Conservation (phyloP, 2,888 invertebrate species). For the Ischnura elegans region DNA sequence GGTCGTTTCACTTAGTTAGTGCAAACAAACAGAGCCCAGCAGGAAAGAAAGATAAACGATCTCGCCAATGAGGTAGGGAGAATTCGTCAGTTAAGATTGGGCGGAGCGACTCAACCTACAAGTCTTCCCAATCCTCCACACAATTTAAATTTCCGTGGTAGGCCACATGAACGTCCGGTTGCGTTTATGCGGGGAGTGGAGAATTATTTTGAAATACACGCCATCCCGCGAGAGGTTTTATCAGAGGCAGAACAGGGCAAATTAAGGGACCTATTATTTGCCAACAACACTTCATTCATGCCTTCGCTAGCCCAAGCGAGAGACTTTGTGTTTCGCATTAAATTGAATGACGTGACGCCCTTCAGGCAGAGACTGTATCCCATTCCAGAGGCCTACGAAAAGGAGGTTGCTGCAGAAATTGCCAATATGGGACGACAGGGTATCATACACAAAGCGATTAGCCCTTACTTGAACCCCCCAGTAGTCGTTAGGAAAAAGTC, state of each 20-base stretch:
- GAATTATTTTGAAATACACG: background rate
- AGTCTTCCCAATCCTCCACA: background rate
- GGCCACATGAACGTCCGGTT: background rate
- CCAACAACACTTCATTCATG: background rate
- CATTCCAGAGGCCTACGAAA: background rate
- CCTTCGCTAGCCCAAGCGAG: too few relatives aligned
- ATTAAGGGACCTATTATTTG: background rate
- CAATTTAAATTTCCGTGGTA: background rate
- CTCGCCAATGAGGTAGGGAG: too few relatives aligned
- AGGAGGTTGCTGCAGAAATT: background rate
- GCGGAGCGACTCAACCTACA: background rate
- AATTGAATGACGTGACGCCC: background rate
- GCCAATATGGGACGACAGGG: conserved; percentile 37
- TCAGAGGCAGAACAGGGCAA: background rate
- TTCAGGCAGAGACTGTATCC: background rate
- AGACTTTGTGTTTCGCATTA: background rate
- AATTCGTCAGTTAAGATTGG: too few relatives aligned
- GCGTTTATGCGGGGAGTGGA: background rate
- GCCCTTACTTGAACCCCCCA: conserved; percentile 61
- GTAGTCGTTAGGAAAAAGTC: conserved; percentile 63
- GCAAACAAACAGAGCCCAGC: too few relatives aligned
- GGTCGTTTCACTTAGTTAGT: too few relatives aligned
- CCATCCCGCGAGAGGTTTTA: background rate
- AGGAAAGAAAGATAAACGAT: too few relatives aligned
- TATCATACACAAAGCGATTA: conserved; percentile 55